Percentiles rank a stretch among this genome's conserved stretches.
Evolutionary conservation across 2,888 invertebrate genomes (phyloP).

Genomic region (Leptarthrus brevirostris): DNA sequence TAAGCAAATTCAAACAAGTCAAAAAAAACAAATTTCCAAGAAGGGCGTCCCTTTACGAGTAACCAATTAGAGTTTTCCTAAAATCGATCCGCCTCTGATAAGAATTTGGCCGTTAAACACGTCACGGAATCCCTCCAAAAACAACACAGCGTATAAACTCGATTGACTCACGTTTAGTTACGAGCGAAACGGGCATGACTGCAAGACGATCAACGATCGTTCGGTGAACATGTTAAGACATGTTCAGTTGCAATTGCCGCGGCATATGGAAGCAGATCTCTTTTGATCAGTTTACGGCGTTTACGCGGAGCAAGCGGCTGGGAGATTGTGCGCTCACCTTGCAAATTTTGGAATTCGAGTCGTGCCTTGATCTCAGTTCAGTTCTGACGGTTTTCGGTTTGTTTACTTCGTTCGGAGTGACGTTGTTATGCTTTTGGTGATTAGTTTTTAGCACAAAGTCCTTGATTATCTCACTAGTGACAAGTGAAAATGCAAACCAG

Average conservation of each 20-base stretch:
- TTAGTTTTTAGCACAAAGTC: too few relatives aligned
- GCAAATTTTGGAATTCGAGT: too few relatives aligned
- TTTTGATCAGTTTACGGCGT: too few relatives aligned
- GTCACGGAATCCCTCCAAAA: background rate
- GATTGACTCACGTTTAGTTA: background rate
- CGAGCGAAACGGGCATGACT: background rate
- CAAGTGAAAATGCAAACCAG: background rate
- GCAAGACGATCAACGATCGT: background rate
- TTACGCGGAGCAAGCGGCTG: too few relatives aligned
- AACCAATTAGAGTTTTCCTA: background rate
- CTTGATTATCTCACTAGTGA: too few relatives aligned
- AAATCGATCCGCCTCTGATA: background rate
- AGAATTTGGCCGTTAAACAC: background rate
- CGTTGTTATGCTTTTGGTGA: background rate
- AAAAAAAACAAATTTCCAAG: background rate
- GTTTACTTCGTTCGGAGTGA: background rate
- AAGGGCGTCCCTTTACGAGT: background rate
- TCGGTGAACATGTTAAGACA: slow-evolving; percentile 49
- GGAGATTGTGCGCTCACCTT: too few relatives aligned
- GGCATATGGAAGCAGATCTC: background rate
- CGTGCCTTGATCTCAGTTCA: background rate
- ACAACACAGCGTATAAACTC: background rate
- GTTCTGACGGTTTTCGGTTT: background rate
- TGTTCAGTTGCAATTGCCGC: slow-evolving; percentile 10
- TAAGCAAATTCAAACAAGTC: too few relatives aligned